phyloP scores from a whole-genome alignment of 2,888 invertebrate genomes.

The Acanthococcus lagerstroemiae region DNA sequence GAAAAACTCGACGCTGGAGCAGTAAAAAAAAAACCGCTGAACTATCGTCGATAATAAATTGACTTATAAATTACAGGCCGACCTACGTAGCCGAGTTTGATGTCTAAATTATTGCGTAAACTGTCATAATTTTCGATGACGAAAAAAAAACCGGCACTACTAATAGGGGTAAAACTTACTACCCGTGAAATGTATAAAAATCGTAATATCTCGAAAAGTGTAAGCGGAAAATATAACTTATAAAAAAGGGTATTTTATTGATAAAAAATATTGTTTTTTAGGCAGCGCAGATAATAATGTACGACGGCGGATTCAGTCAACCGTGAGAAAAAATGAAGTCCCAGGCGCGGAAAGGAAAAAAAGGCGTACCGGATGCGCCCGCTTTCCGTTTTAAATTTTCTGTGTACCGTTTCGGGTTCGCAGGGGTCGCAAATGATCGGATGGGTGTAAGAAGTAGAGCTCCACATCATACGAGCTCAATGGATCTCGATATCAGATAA shows the following conservation, averaged over 20 bases:
- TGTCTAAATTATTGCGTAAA: constrained; percentile 30
- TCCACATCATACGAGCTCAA: not conserved
- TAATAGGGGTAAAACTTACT: constrained; percentile 29
- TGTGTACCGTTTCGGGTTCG: not conserved
- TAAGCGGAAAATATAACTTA: constrained; percentile 30
- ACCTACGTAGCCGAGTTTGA: constrained; percentile 6
- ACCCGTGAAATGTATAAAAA: constrained; percentile 31
- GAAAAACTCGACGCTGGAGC: too few relatives aligned
- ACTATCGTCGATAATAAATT: constrained; percentile 21
- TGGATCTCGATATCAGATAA: not conserved
- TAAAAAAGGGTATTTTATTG: constrained; percentile 31
- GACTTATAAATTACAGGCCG: constrained; percentile 23
- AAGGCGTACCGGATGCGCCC: not conserved
- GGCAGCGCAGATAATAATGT: constrained; percentile 22
- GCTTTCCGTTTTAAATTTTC: not conserved
- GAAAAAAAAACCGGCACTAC: constrained; percentile 12
- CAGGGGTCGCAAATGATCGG: not conserved
- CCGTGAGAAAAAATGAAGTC: constrained; percentile 16
- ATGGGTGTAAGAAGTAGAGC: not conserved
- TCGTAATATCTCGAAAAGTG: constrained; percentile 30
- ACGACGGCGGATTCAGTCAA: constrained; percentile 22
- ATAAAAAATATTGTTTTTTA: constrained; percentile 29
- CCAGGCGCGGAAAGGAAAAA: not conserved
- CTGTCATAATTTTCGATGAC: constrained; percentile 27
- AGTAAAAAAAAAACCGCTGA: not conserved